A percentile compares a stretch with the other conserved stretches of the same genome.
phyloP scores from a whole-genome alignment of 2,113 vertebrate species.

The Heterocephalus glaber region DNA sequence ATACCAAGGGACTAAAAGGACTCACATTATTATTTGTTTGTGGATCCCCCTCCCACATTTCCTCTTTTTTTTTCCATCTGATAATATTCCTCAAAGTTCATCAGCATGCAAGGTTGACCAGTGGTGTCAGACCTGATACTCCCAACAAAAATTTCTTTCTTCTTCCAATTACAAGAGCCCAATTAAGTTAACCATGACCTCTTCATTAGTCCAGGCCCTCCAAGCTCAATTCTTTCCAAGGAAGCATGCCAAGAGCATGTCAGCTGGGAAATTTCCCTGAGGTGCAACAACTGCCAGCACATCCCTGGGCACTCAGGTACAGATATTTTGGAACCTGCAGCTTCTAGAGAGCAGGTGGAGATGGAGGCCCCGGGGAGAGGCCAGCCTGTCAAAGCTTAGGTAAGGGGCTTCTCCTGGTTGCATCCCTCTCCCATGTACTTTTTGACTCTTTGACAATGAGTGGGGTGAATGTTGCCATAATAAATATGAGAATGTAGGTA shows the following conservation, averaged over 20 bases:
- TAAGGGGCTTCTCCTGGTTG: background rate
- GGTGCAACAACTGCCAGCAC: background rate
- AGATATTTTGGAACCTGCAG: background rate
- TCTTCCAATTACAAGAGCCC: background rate
- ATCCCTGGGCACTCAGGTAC: background rate
- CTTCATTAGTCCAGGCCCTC: background rate
- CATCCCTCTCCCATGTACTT: too few species aligned
- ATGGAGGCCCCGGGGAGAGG: background rate
- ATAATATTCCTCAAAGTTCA: background rate
- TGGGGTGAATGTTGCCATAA: background rate
- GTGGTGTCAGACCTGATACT: background rate
- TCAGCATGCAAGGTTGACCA: background rate
- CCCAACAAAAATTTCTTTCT: background rate
- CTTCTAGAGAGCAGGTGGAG: background rate
- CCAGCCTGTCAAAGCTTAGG: background rate
- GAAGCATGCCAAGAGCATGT: background rate
- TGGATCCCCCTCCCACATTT: background rate
- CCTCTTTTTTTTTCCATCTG: background rate
- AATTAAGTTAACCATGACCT: background rate
- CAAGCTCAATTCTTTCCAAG: background rate
- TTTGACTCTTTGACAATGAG: background rate
- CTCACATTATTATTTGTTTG: background rate
- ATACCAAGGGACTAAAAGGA: background rate
- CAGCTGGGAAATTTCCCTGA: background rate
- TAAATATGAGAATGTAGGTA: background rate